Evolutionary conservation across 2,888 invertebrate genomes (phyloP).

Genomic region (Blastobasis lacticolella): DNA sequence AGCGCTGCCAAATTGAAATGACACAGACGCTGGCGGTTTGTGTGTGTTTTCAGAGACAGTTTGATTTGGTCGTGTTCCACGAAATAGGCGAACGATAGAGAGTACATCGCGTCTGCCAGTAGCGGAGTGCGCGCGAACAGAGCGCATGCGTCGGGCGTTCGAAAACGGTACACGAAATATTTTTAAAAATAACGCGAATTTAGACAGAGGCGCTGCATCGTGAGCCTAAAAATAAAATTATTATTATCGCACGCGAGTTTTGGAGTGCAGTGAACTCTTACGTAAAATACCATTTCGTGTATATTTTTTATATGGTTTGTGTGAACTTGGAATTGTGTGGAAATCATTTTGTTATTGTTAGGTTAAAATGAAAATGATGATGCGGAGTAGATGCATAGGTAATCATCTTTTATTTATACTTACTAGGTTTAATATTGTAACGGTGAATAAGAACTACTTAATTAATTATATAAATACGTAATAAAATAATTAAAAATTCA

Average conservation of each 20-base stretch:
- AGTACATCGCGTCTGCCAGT: conserved; percentile 39
- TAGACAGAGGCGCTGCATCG: conserved; percentile 26
- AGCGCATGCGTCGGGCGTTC: conserved; percentile 36
- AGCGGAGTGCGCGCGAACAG: conserved; percentile 39
- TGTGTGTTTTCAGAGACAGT: conserved; percentile 8
- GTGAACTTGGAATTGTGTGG: conserved; percentile 1
- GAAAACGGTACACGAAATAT: conserved; percentile 3
- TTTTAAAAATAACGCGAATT: conserved; percentile 18
- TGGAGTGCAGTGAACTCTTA: conserved; percentile 59
- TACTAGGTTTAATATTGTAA: too few species aligned
- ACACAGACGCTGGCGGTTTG: conserved; percentile 6
- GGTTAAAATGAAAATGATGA: not conserved
- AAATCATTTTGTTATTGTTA: conserved; percentile 9
- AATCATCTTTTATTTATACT: too few species aligned
- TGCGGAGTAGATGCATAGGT: too few species aligned
- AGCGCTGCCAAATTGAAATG: conserved; percentile 13
- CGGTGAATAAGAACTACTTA: too few species aligned
- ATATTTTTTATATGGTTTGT: conserved; percentile 13
- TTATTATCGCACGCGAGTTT: conserved; percentile 26
- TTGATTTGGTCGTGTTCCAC: conserved; percentile 31
- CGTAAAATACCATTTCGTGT: not conserved
- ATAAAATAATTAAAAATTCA: too few species aligned
- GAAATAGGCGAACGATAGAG: conserved; percentile 21
- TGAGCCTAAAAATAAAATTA: conserved; percentile 23
- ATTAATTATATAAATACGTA: too few species aligned